These are phyloP conservation scores for Microtus richardsoni DNA, from an alignment of 2,113 vertebrate species.

Conservation along the genomic window DNA sequence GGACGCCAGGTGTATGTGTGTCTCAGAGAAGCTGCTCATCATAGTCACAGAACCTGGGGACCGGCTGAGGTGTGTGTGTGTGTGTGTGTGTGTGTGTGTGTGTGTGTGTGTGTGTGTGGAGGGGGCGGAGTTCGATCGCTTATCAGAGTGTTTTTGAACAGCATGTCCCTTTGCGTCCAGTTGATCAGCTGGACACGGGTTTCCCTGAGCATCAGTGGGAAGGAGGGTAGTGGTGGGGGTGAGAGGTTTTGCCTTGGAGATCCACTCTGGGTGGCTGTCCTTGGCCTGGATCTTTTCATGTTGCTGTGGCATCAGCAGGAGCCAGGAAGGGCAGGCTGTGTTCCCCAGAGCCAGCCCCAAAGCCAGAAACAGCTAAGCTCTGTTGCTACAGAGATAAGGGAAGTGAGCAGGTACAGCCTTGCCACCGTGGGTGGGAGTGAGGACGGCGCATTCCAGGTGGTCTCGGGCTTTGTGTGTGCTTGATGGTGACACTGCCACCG, in stretches of 20 bases:
- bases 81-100: too few species aligned
- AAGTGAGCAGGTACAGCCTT: neutral
- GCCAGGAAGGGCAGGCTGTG: neutral
- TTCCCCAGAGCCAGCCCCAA: conserved; percentile 27
- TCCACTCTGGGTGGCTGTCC: neutral
- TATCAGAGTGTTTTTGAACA: neutral
- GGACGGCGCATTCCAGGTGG: neutral
- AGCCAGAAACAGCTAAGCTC: neutral
- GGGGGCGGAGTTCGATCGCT: too few species aligned
- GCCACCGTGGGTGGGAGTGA: neutral
- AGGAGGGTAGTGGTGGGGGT: neutral
- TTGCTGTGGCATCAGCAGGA: neutral
- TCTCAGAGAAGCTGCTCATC: neutral
- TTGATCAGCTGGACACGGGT: neutral
- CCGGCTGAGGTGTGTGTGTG: neutral
- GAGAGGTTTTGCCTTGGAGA: neutral
- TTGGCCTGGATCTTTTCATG: neutral
- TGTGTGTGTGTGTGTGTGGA: too few species aligned
- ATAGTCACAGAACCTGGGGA: neutral
- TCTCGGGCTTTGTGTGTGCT: neutral
- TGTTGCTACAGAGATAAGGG: conserved; percentile 43
- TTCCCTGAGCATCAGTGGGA: neutral
- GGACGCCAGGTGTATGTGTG: neutral
- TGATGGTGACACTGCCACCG: accelerated
- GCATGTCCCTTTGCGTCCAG: neutral